Evolutionary conservation across 2,888 invertebrate species (phyloP).

Genomic region (Cheilosia impressa): DNA sequence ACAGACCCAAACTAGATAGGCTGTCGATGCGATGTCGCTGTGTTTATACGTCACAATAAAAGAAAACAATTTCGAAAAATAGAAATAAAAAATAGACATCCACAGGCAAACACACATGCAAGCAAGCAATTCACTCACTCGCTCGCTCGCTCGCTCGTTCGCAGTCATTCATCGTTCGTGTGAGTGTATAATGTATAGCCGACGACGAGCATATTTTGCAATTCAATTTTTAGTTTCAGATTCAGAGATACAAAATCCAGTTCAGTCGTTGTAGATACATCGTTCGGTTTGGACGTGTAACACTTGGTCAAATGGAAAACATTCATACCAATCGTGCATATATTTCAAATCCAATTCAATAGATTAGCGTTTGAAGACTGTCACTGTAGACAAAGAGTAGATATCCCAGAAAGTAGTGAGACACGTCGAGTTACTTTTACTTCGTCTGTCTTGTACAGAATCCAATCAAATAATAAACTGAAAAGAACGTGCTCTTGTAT

Average conservation of each 20-base stretch:
- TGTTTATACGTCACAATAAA: conserved; percentile 31
- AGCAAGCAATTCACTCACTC: conserved; percentile 23
- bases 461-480: conserved; percentile 9
- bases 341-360: conserved; percentile 21
- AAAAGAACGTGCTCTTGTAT: conserved; percentile 19
- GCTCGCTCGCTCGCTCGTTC: conserved; percentile 14
- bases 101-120: conserved; percentile 26
- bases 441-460: conserved; percentile 9
- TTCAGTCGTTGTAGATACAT: conserved; percentile 71
- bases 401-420: conserved; percentile 5
- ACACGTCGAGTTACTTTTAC: neutral
- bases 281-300: conserved; percentile 71
- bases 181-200: neutral
- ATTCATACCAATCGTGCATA: conserved; percentile 4
- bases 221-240: conserved; percentile 64
- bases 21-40: neutral
- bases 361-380: conserved; percentile 44
- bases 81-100: neutral
- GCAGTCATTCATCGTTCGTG: neutral
- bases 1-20: conserved; percentile 30
- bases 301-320: conserved; percentile 7
- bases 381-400: conserved; percentile 32
- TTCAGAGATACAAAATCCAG: conserved; percentile 18
- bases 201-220: conserved; percentile 36
- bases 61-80: conserved; percentile 1